These are phyloP conservation scores for Brachyrhaphis roseni DNA, from an alignment of 2,797 vertebrate species.

Conservation along the genomic window DNA sequence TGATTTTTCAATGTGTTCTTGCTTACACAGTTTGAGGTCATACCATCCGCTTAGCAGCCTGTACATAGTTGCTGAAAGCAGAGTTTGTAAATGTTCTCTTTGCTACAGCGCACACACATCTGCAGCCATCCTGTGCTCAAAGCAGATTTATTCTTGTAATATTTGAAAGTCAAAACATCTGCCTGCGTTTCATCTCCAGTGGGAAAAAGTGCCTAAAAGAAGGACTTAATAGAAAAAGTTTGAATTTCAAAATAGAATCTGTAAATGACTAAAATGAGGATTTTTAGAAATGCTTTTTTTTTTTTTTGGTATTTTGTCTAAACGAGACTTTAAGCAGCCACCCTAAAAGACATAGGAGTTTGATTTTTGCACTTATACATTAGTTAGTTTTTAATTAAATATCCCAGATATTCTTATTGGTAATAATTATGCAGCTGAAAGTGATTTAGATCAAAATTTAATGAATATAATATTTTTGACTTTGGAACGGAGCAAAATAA, in stretches of 20 bases:
- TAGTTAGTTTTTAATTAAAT: background rate
- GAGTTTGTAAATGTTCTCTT: background rate
- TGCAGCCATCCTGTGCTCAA: slow-evolving; percentile 15
- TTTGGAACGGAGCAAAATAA: background rate
- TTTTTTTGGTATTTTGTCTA: too few relatives aligned
- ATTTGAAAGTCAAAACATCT: background rate
- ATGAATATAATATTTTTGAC: background rate
- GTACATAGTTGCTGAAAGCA: background rate
- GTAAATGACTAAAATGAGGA: background rate
- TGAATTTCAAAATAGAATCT: background rate
- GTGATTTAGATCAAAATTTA: background rate
- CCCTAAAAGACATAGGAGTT: background rate
- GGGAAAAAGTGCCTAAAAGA: background rate
- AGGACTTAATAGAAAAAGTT: background rate
- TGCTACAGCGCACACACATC: background rate
- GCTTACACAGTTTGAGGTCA: too few relatives aligned
- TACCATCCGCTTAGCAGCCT: background rate
- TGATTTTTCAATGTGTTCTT: background rate
- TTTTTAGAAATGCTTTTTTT: background rate
- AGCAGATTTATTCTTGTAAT: slow-evolving; percentile 5
- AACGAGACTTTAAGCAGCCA: background rate
- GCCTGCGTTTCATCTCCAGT: slow-evolving; percentile 3
- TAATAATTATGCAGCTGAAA: background rate
- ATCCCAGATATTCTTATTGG: background rate
- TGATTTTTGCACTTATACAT: background rate